A percentile compares a stretch with the other conserved stretches of the same genome.
phyloP scores from a whole-genome alignment of 2,797 vertebrate species.

The Molothrus ater region DNA sequence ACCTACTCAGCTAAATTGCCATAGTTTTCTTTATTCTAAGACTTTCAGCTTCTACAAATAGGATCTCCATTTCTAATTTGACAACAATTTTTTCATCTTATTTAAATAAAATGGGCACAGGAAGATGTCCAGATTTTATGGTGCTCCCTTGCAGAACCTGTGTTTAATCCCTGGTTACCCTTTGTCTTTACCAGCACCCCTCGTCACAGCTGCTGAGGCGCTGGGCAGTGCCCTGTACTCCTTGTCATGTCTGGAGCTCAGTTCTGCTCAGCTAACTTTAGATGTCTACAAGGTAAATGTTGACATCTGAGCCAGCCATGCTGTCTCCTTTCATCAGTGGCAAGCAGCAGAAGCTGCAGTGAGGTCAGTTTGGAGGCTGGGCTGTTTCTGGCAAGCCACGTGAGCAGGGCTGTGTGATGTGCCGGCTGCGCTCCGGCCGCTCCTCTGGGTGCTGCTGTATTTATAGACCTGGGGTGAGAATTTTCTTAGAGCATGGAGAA shows the following conservation, averaged over 20 bases:
- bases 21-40: neutral
- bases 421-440: neutral
- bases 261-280: conserved; percentile 30
- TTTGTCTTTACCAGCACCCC: neutral
- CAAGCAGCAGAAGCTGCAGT: conserved; percentile 2
- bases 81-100: neutral
- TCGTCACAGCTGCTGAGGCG: accelerated
- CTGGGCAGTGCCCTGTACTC: neutral
- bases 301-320: conserved; percentile 33
- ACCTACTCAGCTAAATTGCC: neutral
- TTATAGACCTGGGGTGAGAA: conserved; percentile 25
- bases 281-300: conserved; percentile 20
- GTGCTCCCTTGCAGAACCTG: neutral
- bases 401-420: neutral
- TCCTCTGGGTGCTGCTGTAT: neutral
- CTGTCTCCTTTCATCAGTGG: conserved; percentile 35
- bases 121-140: neutral
- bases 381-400: conserved; percentile 2
- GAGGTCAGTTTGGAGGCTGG: neutral
- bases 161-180: neutral
- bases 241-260: neutral
- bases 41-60: neutral
- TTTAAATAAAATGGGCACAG: neutral
- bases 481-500: conserved; percentile 15
- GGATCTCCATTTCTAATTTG: neutral